phyloP scores from a whole-genome alignment of 2,888 invertebrate genomes.

The Sialis lutaria region DNA sequence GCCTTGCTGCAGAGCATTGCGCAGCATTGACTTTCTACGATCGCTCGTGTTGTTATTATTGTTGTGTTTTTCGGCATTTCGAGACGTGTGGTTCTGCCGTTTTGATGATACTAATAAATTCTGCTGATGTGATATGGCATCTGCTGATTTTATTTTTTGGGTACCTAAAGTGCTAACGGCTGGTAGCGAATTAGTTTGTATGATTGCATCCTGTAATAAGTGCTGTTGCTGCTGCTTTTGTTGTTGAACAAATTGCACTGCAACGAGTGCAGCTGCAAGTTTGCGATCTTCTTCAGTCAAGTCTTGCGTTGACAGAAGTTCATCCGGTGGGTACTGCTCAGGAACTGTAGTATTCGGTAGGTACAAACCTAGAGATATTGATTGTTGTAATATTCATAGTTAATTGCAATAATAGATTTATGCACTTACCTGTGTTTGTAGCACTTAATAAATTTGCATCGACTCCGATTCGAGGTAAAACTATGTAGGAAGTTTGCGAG shows the following conservation, averaged over 20 bases:
- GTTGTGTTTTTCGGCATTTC: background rate
- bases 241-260: constrained; percentile 40
- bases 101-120: too few species aligned
- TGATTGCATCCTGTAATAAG: background rate
- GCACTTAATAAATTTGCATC: constrained; percentile 14
- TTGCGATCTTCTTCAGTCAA: constrained; percentile 39
- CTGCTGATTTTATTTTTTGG: background rate
- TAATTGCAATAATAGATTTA: too few species aligned
- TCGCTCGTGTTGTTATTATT: background rate
- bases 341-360: constrained; percentile 24
- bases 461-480: constrained; percentile 22
- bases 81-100: background rate
- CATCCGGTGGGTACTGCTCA: constrained; percentile 25
- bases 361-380: constrained; percentile 16
- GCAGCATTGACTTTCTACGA: constrained; percentile 11
- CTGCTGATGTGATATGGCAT: too few species aligned
- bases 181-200: background rate
- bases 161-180: background rate
- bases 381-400: background rate
- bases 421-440: too few species aligned
- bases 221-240: constrained; percentile 34
- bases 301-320: constrained; percentile 22
- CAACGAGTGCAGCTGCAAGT: constrained; percentile 40
- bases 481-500: constrained; percentile 19
- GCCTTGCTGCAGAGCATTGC: constrained; percentile 17